These are phyloP conservation scores for Coleophora deauratella DNA, from an alignment of 2,888 invertebrate species.

Conservation along the genomic window DNA sequence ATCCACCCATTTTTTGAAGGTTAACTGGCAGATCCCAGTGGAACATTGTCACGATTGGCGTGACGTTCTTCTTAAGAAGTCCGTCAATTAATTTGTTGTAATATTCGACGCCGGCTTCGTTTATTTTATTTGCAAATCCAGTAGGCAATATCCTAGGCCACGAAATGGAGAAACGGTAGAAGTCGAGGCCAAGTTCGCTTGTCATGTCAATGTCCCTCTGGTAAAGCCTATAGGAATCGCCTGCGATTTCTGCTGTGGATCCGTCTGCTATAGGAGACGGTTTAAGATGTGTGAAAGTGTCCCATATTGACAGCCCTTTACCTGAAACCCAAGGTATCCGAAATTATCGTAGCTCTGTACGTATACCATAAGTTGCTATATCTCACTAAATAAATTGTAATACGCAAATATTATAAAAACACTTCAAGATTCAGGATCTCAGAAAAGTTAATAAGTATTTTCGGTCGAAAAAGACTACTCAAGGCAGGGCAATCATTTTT, in stretches of 20 bases:
- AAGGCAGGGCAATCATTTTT: too few species aligned
- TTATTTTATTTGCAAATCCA: constrained; percentile 66
- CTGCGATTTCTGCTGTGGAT: constrained; percentile 73
- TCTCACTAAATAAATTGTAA: too few species aligned
- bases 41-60: constrained; percentile 74
- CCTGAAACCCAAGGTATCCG: too few species aligned
- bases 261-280: constrained; percentile 35
- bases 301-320: constrained; percentile 76
- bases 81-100: constrained; percentile 77
- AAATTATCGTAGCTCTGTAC: too few species aligned
- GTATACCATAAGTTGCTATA: too few species aligned
- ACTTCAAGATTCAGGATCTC: too few species aligned
- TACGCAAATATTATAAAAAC: too few species aligned
- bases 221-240: constrained; percentile 78
- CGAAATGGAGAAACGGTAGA: constrained; percentile 75
- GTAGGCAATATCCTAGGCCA: constrained; percentile 79
- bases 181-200: constrained; percentile 56
- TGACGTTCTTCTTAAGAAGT: constrained; percentile 68
- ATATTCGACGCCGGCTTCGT: constrained; percentile 74
- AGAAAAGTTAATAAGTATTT: too few species aligned
- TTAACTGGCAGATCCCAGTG: constrained; percentile 76
- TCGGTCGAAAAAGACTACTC: too few species aligned
- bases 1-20: constrained; percentile 74
- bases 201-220: constrained; percentile 63
- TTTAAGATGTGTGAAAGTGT: constrained; percentile 36